Percentiles rank a stretch among this genome's conserved stretches.
Evolutionary conservation across 2,113 vertebrate genomes (phyloP).

Genomic region (Pterocles burchelli): DNA sequence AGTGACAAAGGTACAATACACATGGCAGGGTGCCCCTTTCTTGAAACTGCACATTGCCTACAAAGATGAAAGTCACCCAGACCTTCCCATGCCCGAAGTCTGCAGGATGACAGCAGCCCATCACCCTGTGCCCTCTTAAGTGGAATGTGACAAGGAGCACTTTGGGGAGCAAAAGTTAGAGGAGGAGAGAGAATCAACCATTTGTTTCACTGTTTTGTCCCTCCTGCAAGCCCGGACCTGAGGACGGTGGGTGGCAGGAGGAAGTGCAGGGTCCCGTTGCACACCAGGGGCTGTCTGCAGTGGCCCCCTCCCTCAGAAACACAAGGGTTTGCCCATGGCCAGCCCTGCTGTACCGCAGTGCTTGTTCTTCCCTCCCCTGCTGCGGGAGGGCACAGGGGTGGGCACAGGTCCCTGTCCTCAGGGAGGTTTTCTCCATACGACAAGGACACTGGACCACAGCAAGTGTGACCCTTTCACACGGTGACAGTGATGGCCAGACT

Average conservation of each 20-base stretch:
- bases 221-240: neutral
- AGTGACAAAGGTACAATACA: neutral
- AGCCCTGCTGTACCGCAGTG: neutral
- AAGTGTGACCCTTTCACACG: neutral
- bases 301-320: fast-evolving
- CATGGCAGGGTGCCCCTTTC: neutral
- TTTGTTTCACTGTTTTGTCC: neutral
- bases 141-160: neutral
- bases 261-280: neutral
- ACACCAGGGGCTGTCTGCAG: neutral
- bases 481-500: neutral
- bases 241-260: neutral
- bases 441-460: neutral
- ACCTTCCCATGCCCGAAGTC: neutral
- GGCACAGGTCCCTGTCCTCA: neutral
- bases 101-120: neutral
- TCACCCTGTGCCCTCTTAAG: neutral
- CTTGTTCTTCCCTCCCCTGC: neutral
- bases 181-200: neutral
- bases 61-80: neutral
- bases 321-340: neutral
- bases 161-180: neutral
- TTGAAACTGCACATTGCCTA: neutral
- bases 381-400: neutral
- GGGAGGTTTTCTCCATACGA: neutral